Conservation (phyloP, 1,140 invertebrate species). For the Pachypsylla venusta region DNA sequence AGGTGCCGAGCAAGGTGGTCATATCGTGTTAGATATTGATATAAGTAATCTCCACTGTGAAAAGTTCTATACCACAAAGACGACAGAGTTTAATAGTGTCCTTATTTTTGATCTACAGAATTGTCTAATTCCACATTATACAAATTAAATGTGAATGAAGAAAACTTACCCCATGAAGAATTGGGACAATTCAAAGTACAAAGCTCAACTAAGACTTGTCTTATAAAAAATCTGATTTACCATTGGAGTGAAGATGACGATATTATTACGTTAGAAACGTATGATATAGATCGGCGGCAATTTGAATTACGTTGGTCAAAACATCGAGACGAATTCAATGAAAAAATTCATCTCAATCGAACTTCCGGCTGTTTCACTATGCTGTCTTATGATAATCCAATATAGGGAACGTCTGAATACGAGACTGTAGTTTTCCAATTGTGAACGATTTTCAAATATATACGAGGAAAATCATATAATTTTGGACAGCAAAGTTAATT, state of each 20-base stretch:
- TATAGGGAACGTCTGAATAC: too few species aligned
- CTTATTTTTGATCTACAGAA: neutral
- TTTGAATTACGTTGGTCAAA: conserved; percentile 19
- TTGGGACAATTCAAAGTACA: conserved; percentile 22
- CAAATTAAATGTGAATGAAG: neutral
- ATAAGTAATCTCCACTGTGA: too few species aligned
- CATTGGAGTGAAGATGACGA: conserved; percentile 20
- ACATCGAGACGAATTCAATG: neutral
- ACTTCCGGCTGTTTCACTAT: neutral
- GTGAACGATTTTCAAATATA: too few species aligned
- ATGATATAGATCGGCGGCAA: conserved; percentile 16
- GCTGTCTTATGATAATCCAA: neutral
- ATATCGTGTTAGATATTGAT: too few species aligned
- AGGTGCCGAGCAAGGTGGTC: too few species aligned
- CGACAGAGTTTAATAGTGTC: too few species aligned
- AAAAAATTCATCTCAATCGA: neutral
- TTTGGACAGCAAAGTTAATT: too few species aligned
- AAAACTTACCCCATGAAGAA: neutral
- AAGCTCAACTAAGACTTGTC: conserved; percentile 23
- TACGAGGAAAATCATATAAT: too few species aligned
- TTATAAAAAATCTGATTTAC: conserved; percentile 22
- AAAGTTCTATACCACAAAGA: too few species aligned
- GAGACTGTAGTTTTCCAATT: too few species aligned
- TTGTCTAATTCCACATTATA: neutral
- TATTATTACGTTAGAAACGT: conserved; percentile 20